These are phyloP conservation scores for Vulpes vulpes DNA, from an alignment of 2,113 vertebrate genomes.

Conservation along the genomic window DNA sequence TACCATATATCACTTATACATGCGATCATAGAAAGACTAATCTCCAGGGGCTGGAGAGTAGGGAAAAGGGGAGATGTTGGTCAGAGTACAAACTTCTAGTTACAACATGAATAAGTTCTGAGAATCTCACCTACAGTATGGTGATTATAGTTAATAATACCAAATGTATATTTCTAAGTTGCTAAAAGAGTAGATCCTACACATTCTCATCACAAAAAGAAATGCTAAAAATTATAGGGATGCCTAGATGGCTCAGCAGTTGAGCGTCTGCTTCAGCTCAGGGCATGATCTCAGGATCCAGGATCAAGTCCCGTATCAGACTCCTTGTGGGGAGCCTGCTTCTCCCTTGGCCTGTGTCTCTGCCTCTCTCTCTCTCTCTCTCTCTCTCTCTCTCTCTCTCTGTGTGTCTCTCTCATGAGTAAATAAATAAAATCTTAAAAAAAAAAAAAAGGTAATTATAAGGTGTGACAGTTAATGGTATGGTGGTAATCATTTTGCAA, in stretches of 20 bases:
- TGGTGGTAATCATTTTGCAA: background rate
- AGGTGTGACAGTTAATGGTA: background rate
- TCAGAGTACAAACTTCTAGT: background rate
- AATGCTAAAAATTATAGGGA: background rate
- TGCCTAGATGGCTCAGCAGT: too few species aligned
- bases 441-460: background rate
- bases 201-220: background rate
- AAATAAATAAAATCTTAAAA: too few species aligned
- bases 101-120: background rate
- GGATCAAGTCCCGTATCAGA: too few species aligned
- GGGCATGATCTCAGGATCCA: too few species aligned
- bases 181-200: background rate
- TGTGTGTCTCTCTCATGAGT: too few species aligned
- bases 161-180: background rate
- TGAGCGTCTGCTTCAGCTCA: too few species aligned
- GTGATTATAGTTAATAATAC: background rate
- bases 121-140: background rate
- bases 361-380: too few species aligned
- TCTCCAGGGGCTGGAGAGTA: background rate
- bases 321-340: too few species aligned
- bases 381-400: too few species aligned
- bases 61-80: background rate
- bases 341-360: too few species aligned
- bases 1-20: background rate
- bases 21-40: background rate